Conservation (phyloP, 37 sponge, comb jelly and placozoan species). For the Petrosia ficiformis region DNA sequence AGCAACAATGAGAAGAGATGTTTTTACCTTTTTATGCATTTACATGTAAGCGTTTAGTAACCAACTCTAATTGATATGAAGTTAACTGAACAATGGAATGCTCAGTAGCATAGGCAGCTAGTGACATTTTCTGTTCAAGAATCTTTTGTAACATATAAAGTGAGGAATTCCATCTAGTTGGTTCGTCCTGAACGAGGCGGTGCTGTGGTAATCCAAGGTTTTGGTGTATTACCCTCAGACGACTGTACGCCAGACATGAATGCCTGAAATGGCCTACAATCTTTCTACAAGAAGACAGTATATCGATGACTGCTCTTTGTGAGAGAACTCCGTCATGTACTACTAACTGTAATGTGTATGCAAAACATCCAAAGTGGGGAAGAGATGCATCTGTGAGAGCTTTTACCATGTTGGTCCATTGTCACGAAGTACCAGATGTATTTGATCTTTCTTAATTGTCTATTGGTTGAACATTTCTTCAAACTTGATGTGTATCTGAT, state of each 20-base stretch:
- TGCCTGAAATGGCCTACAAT: constrained; percentile 55
- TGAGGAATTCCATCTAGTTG: constrained; percentile 16
- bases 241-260: constrained; percentile 7
- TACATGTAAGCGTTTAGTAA: no score
- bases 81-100: no score
- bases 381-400: constrained; percentile 23
- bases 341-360: constrained; percentile 37
- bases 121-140: constrained; percentile 15
- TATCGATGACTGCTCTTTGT: constrained; percentile 35
- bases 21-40: no score
- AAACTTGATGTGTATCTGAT: constrained; percentile 10
- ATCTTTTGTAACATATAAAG: constrained; percentile 12
- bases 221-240: constrained; percentile 7
- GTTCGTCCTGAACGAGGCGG: constrained; percentile 9
- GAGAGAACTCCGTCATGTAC: constrained; percentile 45
- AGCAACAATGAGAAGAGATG: no score
- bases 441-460: constrained; percentile 14
- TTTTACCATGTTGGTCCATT: constrained; percentile 44
- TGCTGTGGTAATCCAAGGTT: constrained; percentile 13
- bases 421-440: constrained; percentile 29
- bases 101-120: constrained; percentile 17
- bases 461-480: constrained; percentile 28
- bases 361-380: constrained; percentile 30
- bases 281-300: constrained; percentile 18
- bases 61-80: no score